Evolutionary conservation across 2,888 invertebrate species (phyloP).

Genomic region (Cheiracanthium punctorium): DNA sequence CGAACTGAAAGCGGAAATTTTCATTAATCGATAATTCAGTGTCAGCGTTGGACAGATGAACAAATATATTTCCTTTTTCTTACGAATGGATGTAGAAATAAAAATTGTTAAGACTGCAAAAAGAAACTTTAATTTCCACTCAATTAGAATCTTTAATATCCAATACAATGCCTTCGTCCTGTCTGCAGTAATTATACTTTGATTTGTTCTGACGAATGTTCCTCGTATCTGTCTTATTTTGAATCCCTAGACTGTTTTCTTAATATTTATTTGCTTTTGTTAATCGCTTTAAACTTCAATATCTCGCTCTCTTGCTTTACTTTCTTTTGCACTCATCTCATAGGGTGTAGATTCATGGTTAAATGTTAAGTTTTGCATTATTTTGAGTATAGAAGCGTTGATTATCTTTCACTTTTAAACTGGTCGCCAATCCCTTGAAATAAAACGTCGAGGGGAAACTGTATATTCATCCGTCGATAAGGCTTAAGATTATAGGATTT

Average conservation of each 20-base stretch:
- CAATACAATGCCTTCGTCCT: slow-evolving; percentile 7
- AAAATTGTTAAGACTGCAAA: too few relatives aligned
- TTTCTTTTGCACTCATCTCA: background rate
- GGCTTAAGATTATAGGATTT: background rate
- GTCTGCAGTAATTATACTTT: slow-evolving; percentile 36
- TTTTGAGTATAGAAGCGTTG: background rate
- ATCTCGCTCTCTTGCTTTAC: background rate
- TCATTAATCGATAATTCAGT: too few relatives aligned
- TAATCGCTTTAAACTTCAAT: background rate
- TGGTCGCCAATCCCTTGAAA: background rate
- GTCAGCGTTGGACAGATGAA: too few relatives aligned
- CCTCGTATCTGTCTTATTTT: background rate
- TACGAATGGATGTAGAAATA: too few relatives aligned
- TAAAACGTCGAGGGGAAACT: too few relatives aligned
- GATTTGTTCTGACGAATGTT: background rate
- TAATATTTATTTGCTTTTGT: background rate
- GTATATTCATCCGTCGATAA: too few relatives aligned
- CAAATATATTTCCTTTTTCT: slow-evolving; percentile 8
- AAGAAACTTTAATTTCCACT: slow-evolving; percentile 41
- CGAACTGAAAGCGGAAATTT: too few relatives aligned
- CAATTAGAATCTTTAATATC: slow-evolving; percentile 42
- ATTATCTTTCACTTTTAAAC: background rate
- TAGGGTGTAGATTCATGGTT: background rate
- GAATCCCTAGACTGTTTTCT: slow-evolving; percentile 10
- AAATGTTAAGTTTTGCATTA: background rate